A percentile compares a stretch with the other conserved stretches of the same genome.
These are phyloP conservation scores for Nasua narica DNA, from an alignment of 2,797 vertebrate species.

Conservation along the genomic window DNA sequence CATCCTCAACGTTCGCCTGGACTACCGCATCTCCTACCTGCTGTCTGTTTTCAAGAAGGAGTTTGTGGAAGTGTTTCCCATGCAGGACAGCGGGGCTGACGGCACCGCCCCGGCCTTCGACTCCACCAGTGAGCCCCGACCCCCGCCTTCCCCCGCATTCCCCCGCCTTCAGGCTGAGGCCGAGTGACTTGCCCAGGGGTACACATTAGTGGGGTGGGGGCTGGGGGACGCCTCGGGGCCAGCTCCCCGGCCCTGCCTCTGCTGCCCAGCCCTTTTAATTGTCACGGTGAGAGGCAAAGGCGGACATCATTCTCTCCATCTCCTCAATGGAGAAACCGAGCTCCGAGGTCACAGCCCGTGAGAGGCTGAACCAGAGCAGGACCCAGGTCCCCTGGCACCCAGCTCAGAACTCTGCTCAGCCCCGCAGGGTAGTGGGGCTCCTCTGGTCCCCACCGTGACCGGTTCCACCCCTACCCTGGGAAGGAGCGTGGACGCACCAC, in stretches of 20 bases:
- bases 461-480: background rate
- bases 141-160: too few relatives aligned
- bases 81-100: constrained; percentile 91
- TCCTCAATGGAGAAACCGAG: background rate
- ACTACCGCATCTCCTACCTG: constrained; percentile 96
- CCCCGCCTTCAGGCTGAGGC: background rate
- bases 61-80: constrained; percentile 96
- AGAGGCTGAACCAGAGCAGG: background rate
- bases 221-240: background rate
- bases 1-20: constrained; percentile 93
- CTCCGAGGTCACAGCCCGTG: background rate
- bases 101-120: constrained; percentile 92
- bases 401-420: background rate
- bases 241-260: background rate
- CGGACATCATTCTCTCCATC: background rate
- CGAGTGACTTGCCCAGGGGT: background rate
- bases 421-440: background rate
- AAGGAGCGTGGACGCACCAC: background rate
- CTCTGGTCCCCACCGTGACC: too few relatives aligned
- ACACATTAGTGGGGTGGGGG: background rate
- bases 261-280: background rate
- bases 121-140: constrained; percentile 82
- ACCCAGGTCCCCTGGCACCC: background rate
- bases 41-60: constrained; percentile 99
- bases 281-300: background rate